These are phyloP conservation scores for Chrysocyon brachyurus DNA, from an alignment of 2,797 vertebrate genomes.

Conservation along the genomic window DNA sequence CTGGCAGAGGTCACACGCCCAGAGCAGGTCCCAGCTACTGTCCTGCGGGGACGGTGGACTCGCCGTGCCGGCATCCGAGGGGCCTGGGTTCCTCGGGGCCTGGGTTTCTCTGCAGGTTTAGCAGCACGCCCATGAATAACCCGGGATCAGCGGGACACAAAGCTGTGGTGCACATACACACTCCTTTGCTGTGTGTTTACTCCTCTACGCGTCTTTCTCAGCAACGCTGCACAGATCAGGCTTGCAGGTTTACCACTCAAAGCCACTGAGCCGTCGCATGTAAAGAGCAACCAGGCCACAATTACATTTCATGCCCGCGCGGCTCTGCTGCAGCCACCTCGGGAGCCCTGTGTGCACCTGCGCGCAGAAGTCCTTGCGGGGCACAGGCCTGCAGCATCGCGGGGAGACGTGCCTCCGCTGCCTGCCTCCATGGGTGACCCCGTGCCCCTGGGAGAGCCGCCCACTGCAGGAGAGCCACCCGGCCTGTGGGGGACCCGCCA, in stretches of 20 bases:
- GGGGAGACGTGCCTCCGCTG: accelerated
- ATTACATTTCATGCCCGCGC: accelerated
- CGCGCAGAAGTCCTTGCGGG: background rate
- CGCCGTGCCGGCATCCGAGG: slow-evolving; percentile 53
- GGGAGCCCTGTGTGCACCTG: background rate
- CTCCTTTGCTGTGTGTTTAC: accelerated
- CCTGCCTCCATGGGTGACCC: background rate
- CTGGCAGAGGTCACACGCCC: slow-evolving; percentile 88
- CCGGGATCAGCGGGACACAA: background rate
- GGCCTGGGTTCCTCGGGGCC: accelerated
- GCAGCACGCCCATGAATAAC: background rate
- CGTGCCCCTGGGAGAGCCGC: background rate
- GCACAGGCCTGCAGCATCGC: background rate
- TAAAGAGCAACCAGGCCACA: background rate
- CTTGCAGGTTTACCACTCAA: accelerated
- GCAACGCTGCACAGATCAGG: accelerated
- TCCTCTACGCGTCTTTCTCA: background rate
- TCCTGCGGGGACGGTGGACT: slow-evolving; percentile 81
- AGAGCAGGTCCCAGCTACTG: slow-evolving; percentile 82
- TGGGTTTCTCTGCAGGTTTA: background rate
- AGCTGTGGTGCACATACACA: accelerated
- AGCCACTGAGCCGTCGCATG: accelerated
- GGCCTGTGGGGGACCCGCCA: background rate
- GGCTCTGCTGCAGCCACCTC: accelerated
- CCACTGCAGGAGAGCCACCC: accelerated